Conservation (phyloP, 1,140 invertebrate genomes). For the Drosophila mojavensis region DNA sequence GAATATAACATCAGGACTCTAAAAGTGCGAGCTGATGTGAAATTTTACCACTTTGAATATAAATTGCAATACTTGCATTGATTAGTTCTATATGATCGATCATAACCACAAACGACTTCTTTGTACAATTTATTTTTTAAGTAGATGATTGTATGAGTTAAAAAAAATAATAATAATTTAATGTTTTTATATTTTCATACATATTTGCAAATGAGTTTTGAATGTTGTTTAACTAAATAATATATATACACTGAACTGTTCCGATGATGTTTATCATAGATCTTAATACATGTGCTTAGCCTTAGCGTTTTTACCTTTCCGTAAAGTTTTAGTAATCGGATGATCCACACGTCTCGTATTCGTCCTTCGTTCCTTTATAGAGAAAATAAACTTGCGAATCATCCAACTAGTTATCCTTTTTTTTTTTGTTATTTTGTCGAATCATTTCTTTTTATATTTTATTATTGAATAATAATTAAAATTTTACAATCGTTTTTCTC, state of each 20-base stretch:
- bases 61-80: conserved; percentile 29
- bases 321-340: no score
- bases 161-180: not conserved
- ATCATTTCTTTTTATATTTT: conserved; percentile 75
- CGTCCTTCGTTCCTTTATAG: no score
- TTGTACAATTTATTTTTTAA: conserved; percentile 51
- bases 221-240: conserved; percentile 24
- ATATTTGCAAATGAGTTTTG: conserved; percentile 3
- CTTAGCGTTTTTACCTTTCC: conserved; percentile 37
- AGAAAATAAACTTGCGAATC: no score
- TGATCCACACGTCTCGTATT: not conserved
- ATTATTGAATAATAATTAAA: conserved; percentile 84
- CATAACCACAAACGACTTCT: conserved; percentile 27
- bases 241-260: conserved; percentile 39
- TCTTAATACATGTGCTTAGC: conserved; percentile 7
- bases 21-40: conserved; percentile 24
- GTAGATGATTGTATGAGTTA: conserved; percentile 31
- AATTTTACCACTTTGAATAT: conserved; percentile 82
- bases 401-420: not conserved
- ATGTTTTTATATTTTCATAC: not conserved
- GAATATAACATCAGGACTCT: conserved; percentile 13
- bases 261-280: conserved; percentile 20
- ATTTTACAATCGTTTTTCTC: conserved; percentile 79
- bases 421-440: conserved; percentile 67
- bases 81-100: conserved; percentile 19